Percentiles rank a stretch among this genome's conserved stretches.
Conservation (phyloP, 2,113 vertebrate species). For the Xenopus laevis region DNA sequence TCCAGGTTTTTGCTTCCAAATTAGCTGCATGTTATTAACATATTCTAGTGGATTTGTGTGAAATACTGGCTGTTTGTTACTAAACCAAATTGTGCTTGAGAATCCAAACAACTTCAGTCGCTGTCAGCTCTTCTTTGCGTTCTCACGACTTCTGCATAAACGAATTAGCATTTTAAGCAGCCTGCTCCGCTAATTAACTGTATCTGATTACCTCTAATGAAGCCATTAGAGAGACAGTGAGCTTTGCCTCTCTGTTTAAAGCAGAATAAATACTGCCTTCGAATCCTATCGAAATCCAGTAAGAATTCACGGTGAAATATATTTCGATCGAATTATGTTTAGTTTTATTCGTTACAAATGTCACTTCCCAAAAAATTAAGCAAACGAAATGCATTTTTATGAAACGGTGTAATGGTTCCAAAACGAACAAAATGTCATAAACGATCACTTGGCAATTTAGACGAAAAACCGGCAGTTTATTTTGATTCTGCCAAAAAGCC, state of each 20-base stretch:
- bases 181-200: constrained; percentile 55
- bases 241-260: not conserved
- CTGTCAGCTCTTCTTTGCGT: not conserved
- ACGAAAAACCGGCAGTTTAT: not conserved
- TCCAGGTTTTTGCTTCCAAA: no score
- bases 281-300: no score
- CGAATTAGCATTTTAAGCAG: constrained; percentile 46
- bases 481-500: not conserved
- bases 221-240: constrained; percentile 47
- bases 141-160: not conserved
- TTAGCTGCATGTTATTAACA: no score
- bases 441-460: not conserved
- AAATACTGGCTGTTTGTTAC: not conserved
- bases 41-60: no score
- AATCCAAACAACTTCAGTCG: not conserved
- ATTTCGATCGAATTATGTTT: not conserved
- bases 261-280: not conserved
- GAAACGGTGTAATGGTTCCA: no score
- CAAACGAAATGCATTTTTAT: no score
- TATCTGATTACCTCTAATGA: constrained; percentile 54
- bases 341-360: not conserved
- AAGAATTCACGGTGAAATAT: no score
- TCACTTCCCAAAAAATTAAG: no score
- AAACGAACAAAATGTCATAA: no score
- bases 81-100: not conserved